Conservation (phyloP, 2,888 invertebrate genomes). For the Aphodius sticticus region DNA sequence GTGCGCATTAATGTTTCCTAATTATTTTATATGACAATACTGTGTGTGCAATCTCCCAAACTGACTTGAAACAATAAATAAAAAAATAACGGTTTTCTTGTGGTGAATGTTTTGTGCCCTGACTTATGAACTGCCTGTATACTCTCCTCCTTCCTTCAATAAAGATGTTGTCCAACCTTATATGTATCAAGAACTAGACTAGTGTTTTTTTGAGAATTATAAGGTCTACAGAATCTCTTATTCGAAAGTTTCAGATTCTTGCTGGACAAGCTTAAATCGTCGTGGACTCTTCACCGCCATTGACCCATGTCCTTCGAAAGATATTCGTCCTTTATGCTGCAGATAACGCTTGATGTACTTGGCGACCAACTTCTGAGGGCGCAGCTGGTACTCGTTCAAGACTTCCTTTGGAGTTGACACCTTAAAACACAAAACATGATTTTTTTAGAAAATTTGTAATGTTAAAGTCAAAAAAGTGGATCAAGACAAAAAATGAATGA, state of each 20-base stretch:
- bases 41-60: neutral
- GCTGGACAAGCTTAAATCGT: slow-evolving; percentile 87
- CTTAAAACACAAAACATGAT: slow-evolving; percentile 58
- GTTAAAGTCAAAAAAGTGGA: neutral
- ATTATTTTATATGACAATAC: neutral
- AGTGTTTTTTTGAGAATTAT: neutral
- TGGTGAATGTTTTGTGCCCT: neutral
- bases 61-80: too few species aligned
- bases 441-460: neutral
- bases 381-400: slow-evolving; percentile 87
- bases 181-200: neutral
- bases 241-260: slow-evolving; percentile 90
- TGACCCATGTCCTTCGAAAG: slow-evolving; percentile 79
- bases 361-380: slow-evolving; percentile 86
- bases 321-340: slow-evolving; percentile 78
- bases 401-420: slow-evolving; percentile 88
- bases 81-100: too few species aligned
- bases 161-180: neutral
- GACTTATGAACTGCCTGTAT: neutral
- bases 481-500: neutral
- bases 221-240: slow-evolving; percentile 59
- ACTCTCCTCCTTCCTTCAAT: neutral
- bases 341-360: slow-evolving; percentile 84
- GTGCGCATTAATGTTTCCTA: neutral
- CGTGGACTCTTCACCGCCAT: slow-evolving; percentile 85